Percentiles rank a stretch among this genome's conserved stretches.
Conservation (phyloP, 2,113 vertebrate genomes). For the Grus americana region DNA sequence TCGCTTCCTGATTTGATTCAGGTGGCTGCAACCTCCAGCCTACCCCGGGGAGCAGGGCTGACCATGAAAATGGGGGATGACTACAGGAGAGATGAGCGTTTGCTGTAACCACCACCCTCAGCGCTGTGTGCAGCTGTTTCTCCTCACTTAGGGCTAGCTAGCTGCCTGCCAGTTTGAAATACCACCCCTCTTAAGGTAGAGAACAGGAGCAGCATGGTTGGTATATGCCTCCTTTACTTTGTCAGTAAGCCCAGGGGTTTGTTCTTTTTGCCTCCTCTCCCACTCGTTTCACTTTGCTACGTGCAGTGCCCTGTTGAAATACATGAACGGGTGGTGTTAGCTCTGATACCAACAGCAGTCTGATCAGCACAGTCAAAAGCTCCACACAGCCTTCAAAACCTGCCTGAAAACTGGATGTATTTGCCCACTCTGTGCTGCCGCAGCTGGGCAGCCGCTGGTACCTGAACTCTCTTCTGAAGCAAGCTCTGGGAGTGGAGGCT, state of each 20-base stretch:
- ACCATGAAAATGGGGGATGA: neutral
- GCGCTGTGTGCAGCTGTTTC: neutral
- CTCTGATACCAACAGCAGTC: neutral
- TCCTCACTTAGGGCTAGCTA: neutral
- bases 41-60: neutral
- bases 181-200: neutral
- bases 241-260: neutral
- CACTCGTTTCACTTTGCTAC: neutral
- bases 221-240: neutral
- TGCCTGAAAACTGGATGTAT: neutral
- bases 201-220: rapidly evolving
- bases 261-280: neutral
- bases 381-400: neutral
- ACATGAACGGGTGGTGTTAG: neutral
- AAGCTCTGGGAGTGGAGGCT: neutral
- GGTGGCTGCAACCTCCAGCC: neutral
- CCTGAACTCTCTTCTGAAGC: neutral
- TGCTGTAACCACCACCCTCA: neutral
- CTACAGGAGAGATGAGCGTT: neutral
- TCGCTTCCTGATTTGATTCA: neutral
- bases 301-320: neutral
- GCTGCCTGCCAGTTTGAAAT: neutral
- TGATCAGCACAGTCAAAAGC: neutral
- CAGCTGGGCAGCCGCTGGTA: neutral
- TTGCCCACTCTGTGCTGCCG: rapidly evolving